A percentile compares a stretch with the other conserved stretches of the same genome.
These are phyloP conservation scores for Aphaenogaster ashmeadi DNA, from an alignment of 1,140 invertebrate genomes.

Conservation along the genomic window DNA sequence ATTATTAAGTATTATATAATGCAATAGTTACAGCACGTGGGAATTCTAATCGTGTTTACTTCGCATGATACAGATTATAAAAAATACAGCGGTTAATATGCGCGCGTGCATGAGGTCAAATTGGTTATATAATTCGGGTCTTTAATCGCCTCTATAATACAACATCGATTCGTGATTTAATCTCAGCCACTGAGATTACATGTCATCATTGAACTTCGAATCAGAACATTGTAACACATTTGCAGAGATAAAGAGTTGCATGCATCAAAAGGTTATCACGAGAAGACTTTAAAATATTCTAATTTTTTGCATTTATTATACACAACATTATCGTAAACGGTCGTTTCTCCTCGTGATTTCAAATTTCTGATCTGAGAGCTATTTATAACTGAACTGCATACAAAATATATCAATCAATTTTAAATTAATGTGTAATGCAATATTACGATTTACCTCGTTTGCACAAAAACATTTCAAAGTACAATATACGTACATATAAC, in stretches of 20 bases:
- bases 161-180: slow-evolving; percentile 18
- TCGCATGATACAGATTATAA: neutral
- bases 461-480: too few relatives aligned
- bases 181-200: slow-evolving; percentile 36
- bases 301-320: slow-evolving; percentile 1
- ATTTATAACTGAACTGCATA: slow-evolving; percentile 40
- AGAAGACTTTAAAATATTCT: slow-evolving; percentile 18
- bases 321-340: neutral
- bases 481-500: too few relatives aligned
- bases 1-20: neutral
- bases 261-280: slow-evolving; percentile 26
- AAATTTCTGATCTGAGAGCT: slow-evolving; percentile 1
- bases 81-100: neutral
- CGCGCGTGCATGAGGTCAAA: neutral
- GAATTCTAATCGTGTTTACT: slow-evolving; percentile 37
- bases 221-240: slow-evolving; percentile 56
- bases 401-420: slow-evolving; percentile 21
- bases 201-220: slow-evolving; percentile 44
- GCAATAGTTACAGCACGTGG: neutral
- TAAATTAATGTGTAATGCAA: neutral
- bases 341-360: slow-evolving; percentile 32
- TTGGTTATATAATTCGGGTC: slow-evolving; percentile 23
- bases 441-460: too few relatives aligned
- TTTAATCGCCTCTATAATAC: slow-evolving; percentile 15
- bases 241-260: slow-evolving; percentile 37